These are phyloP conservation scores for Platycnemis pennipes DNA, from an alignment of 2,888 invertebrate species.

Conservation along the genomic window DNA sequence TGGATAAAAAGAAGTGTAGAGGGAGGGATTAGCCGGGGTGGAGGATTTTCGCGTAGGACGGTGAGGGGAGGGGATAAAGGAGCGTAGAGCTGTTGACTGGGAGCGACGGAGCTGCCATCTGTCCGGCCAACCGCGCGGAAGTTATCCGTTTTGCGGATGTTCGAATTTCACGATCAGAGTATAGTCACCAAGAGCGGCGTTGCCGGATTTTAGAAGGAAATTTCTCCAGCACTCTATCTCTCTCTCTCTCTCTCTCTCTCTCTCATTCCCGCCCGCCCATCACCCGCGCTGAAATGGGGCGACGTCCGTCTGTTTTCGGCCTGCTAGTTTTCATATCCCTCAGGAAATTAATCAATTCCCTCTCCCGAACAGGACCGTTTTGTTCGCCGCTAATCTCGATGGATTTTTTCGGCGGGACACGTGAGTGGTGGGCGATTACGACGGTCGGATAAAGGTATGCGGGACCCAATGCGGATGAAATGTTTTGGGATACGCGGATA, in stretches of 20 bases:
- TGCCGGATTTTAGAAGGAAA: slow-evolving; percentile 29
- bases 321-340: slow-evolving; percentile 26
- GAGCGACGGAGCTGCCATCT: slow-evolving; percentile 56
- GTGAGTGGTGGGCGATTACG: neutral
- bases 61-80: neutral
- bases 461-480: neutral
- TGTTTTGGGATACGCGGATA: neutral
- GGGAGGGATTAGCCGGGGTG: neutral
- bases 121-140: slow-evolving; percentile 64
- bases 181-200: neutral
- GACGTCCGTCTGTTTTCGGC: neutral
- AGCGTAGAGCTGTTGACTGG: neutral
- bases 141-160: slow-evolving; percentile 65
- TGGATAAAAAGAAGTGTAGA: neutral
- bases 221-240: neutral
- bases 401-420: neutral
- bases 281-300: neutral
- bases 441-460: neutral
- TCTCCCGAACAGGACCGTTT: neutral
- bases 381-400: neutral
- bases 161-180: slow-evolving; percentile 62
- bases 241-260: neutral
- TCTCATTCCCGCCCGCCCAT: neutral
- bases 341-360: slow-evolving; percentile 25
- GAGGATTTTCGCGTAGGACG: neutral